phyloP scores from a whole-genome alignment of 2,888 invertebrate species.

The Protonemura montana region DNA sequence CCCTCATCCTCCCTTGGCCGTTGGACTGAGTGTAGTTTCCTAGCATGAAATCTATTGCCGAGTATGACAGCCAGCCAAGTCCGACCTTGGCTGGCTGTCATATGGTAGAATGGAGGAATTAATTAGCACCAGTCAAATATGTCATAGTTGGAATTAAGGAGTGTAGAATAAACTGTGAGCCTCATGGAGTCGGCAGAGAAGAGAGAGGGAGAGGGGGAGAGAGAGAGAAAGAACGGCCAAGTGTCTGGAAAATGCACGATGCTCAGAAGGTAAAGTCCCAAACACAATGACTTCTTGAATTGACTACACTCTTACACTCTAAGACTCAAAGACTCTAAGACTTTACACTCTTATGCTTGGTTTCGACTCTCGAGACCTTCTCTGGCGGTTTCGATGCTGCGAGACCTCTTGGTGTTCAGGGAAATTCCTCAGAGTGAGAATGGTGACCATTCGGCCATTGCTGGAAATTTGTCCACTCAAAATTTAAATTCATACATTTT shows the following conservation, averaged over 20 bases:
- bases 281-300: slow-evolving; percentile 12
- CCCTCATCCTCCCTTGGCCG: not conserved
- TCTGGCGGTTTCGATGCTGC: too few relatives aligned
- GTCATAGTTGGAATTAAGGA: not conserved
- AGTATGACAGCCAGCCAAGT: not conserved
- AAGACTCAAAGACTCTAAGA: too few relatives aligned
- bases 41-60: not conserved
- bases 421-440: too few relatives aligned
- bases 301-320: not conserved
- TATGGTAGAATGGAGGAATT: not conserved
- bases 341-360: too few relatives aligned
- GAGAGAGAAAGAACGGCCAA: slow-evolving; percentile 9
- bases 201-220: not conserved
- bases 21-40: not conserved
- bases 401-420: too few relatives aligned
- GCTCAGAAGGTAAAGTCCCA: not conserved
- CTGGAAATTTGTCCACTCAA: too few relatives aligned
- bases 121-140: slow-evolving; percentile 7
- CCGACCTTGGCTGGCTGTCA: not conserved
- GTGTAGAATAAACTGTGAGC: not conserved
- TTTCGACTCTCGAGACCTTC: too few relatives aligned
- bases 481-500: too few relatives aligned
- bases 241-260: not conserved
- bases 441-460: too few relatives aligned
- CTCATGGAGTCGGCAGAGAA: slow-evolving; percentile 17